Evolutionary conservation across 2,797 vertebrate species (phyloP).

Genomic region (Peromyscus melanophrys): DNA sequence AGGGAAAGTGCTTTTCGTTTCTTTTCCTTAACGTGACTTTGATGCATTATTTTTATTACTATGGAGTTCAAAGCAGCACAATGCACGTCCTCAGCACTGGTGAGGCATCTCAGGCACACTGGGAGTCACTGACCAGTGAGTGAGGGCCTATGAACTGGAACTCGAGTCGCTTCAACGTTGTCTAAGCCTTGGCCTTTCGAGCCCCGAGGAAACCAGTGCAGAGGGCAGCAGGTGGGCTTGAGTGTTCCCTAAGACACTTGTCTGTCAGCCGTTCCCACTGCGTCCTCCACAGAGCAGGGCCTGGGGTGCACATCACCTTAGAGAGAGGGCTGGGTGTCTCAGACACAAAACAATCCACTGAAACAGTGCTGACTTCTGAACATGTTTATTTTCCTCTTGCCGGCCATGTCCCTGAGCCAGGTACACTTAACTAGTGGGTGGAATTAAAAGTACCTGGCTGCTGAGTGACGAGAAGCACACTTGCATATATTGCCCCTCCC

Average conservation of each 20-base stretch:
- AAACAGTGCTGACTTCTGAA: neutral
- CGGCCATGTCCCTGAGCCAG: neutral
- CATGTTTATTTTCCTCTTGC: neutral
- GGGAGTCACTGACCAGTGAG: neutral
- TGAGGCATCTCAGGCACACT: rapidly evolving
- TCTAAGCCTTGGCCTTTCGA: neutral
- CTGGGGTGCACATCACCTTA: rapidly evolving
- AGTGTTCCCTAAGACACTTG: neutral
- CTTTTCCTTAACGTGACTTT: neutral
- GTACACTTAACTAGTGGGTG: neutral
- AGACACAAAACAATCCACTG: neutral
- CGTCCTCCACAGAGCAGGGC: neutral
- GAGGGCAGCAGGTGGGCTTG: neutral
- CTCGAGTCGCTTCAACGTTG: neutral
- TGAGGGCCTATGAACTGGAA: neutral
- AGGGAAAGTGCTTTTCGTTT: neutral
- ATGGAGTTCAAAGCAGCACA: neutral
- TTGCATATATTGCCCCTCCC: neutral
- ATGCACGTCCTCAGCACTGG: neutral
- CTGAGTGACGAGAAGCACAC: neutral
- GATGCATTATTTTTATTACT: neutral
- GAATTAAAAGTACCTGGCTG: neutral
- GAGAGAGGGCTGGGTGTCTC: neutral
- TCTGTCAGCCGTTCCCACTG: neutral
- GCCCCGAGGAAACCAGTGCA: neutral